Conservation (phyloP, 2,888 invertebrate genomes). For the Volucella bombylans region DNA sequence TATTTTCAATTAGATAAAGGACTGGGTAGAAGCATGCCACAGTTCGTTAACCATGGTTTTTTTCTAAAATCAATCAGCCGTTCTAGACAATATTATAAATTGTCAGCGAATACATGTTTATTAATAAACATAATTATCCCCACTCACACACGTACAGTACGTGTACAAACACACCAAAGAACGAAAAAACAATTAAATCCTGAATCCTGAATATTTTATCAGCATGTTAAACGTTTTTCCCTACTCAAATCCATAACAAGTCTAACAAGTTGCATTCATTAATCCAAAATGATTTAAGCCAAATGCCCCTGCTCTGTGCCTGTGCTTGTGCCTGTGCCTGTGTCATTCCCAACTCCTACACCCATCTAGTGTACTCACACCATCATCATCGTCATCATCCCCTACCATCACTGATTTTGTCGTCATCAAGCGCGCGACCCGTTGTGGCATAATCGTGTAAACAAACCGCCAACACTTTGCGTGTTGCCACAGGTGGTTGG, state of each 20-base stretch:
- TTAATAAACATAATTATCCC: no score
- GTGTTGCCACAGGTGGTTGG: constrained; percentile 71
- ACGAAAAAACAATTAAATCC: no score
- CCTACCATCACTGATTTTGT: constrained; percentile 57
- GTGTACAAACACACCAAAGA: no score
- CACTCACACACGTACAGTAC: no score
- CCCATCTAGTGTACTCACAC: constrained; percentile 43
- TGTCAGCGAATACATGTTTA: no score
- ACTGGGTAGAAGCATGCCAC: no score
- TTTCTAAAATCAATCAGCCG: no score
- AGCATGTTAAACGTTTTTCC: constrained; percentile 58
- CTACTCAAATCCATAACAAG: constrained; percentile 52
- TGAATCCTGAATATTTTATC: not conserved
- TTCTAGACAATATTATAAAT: no score
- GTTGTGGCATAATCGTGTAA: constrained; percentile 74
- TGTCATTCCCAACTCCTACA: constrained; percentile 13
- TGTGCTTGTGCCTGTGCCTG: no score
- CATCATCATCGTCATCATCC: constrained; percentile 39
- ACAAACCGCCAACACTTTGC: constrained; percentile 70
- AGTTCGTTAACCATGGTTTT: no score
- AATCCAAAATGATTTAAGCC: constrained; percentile 67
- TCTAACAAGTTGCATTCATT: constrained; percentile 72
- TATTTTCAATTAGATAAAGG: no score
- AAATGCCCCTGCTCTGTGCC: constrained; percentile 50
- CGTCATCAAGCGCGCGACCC: constrained; percentile 57